Base-by-base conservation (phyloP, 2,113 vertebrate genomes). In the Capreolus pygargus region DNA sequence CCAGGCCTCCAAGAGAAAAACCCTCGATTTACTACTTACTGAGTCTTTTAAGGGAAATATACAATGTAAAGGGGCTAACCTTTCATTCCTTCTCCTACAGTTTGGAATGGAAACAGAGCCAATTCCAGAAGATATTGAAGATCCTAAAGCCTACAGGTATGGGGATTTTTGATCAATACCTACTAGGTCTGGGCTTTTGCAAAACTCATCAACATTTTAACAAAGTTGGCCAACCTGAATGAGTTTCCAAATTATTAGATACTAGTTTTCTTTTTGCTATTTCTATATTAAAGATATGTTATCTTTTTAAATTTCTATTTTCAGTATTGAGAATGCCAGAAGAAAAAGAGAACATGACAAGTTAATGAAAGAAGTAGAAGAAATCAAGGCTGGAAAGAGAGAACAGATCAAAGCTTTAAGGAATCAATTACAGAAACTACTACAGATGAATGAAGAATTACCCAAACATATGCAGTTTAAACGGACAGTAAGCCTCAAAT, bases 271-370 rank as follows among this genome's bases (percentile, higher is more conserved):
- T 84, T 61, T 84, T 91, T 28, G 23, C 60, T 94, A 6, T 93
- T 93, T 94, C 76, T 92, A 7, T 89, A 16, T 28, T 25, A 43
- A 60, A 70, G 86, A 1, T 19, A 16, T 47, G 33, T 10, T 7
- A 25, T 21, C 15, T 7, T 67, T 95, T 97, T 96, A 47, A 86
- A 78, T 97, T 97, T 97, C 50, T 87, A 14, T 95, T 88, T 98
- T 87, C 98, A 99, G 99, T 98, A 99, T 99, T 96, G 99, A 99
- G 98, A 98, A 98, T 86, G 98, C 99, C 39, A 99, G 99, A 92
- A 99, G 99, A 98, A 99, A 99, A 98, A 98, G 98, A 81, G 99
- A 99, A 92, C 74, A 98, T 88, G 99, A 99, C 58, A 98, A 97
- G 33, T 97, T 99, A 98, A 98, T 98, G 67, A 99, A 97, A 52